phyloP scores from a whole-genome alignment of 2,888 invertebrate species.

The Drosophila glabriapex region DNA sequence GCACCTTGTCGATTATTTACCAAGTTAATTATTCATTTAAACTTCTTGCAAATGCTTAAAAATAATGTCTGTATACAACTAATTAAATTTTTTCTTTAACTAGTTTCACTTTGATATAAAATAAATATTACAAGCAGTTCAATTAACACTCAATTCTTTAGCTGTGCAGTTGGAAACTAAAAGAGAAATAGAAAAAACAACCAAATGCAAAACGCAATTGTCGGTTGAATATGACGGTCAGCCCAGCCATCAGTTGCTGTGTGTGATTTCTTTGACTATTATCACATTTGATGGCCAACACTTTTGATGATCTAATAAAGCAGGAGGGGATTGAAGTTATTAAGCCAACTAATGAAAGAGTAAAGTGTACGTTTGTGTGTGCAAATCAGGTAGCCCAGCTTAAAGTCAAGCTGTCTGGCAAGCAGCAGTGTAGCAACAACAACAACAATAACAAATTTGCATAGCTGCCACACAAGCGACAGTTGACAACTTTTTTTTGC shows the following conservation, averaged over 20 bases:
- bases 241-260: conserved; percentile 10
- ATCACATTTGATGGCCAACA: conserved; percentile 76
- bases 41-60: not conserved
- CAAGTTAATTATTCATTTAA: not conserved
- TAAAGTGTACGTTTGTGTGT: conserved; percentile 10
- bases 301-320: conserved; percentile 74
- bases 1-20: not conserved
- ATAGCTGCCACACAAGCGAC: conserved; percentile 55
- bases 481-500: conserved; percentile 66
- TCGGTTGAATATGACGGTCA: not conserved
- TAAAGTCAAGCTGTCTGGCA: conserved; percentile 37
- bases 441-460: conserved; percentile 53
- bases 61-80: not conserved
- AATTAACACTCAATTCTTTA: not conserved
- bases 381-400: conserved; percentile 23
- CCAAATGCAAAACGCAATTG: not conserved
- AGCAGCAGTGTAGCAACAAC: conserved; percentile 4
- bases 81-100: not conserved
- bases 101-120: not conserved
- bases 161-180: not conserved
- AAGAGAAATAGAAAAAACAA: not conserved
- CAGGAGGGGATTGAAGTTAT: conserved; percentile 1
- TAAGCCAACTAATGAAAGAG: conserved; percentile 35
- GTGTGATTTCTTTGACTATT: conserved; percentile 52
- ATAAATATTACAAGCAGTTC: not conserved